These are phyloP conservation scores for Ptychadena robeensis DNA, from an alignment of 2,797 vertebrate species.

Conservation along the genomic window DNA sequence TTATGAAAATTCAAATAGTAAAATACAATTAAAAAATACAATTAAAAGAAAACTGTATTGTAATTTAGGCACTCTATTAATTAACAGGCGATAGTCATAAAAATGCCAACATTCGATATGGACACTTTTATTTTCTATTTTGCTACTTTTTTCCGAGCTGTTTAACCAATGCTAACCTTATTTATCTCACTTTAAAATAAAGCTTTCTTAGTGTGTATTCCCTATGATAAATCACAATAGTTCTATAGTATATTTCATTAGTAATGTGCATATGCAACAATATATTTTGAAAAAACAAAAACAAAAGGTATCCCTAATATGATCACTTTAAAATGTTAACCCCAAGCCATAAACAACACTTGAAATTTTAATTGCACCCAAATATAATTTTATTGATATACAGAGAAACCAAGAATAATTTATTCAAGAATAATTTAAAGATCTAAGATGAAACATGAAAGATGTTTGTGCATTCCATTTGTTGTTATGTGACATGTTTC, in stretches of 20 bases:
- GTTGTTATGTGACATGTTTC: slow-evolving; percentile 39
- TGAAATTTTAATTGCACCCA: not conserved
- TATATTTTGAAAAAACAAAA: not conserved
- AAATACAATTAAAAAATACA: too few relatives aligned
- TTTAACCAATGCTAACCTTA: not conserved
- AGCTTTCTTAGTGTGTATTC: not conserved
- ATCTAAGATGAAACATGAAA: not conserved
- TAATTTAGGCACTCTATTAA: too few relatives aligned
- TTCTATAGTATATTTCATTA: not conserved
- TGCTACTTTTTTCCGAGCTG: too few relatives aligned
- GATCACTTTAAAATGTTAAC: not conserved
- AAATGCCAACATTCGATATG: too few relatives aligned
- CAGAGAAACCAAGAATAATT: not conserved
- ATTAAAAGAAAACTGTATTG: too few relatives aligned
- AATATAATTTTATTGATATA: not conserved
- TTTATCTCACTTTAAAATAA: not conserved
- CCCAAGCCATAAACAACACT: not conserved
- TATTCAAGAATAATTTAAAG: not conserved
- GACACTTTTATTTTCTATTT: too few relatives aligned
- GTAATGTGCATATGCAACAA: not conserved
- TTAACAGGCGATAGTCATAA: too few relatives aligned
- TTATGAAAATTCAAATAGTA: too few relatives aligned
- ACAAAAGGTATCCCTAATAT: not conserved
- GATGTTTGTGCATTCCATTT: slow-evolving; percentile 32
- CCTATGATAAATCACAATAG: not conserved